phyloP scores from a whole-genome alignment of 37 sponge, comb jelly and placozoan genomes.

The Bolinopsis microptera region DNA sequence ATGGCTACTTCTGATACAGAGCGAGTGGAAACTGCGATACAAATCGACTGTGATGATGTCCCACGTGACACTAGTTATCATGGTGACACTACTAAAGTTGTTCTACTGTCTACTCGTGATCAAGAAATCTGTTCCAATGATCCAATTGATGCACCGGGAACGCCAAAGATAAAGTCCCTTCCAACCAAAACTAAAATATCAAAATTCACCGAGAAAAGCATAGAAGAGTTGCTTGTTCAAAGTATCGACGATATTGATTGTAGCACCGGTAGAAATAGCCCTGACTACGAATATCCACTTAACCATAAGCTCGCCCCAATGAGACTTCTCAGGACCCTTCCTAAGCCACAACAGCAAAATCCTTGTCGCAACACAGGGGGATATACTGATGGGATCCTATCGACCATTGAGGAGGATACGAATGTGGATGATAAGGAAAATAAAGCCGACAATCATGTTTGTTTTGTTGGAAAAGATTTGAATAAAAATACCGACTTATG shows the following conservation, averaged over 20 bases:
- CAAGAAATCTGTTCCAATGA: no score
- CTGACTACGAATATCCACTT: background rate
- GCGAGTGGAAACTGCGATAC: no score
- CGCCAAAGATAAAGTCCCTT: background rate
- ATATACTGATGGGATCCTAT: background rate
- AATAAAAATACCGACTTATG: background rate
- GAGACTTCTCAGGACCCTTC: background rate
- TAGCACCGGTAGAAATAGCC: background rate
- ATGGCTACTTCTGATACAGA: no score
- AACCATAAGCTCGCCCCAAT: background rate
- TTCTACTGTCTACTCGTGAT: no score
- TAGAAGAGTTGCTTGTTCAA: background rate
- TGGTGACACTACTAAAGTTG: no score
- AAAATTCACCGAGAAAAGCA: background rate
- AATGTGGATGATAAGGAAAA: background rate
- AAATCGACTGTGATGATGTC: no score
- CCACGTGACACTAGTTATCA: no score
- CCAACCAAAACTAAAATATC: background rate
- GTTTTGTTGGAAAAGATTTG: no score
- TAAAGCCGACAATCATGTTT: background rate
- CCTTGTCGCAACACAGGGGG: background rate
- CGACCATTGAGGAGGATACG: background rate
- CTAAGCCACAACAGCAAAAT: background rate
- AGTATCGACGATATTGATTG: background rate
- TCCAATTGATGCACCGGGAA: background rate